These are phyloP conservation scores for Pterois miles DNA, from an alignment of 2,797 vertebrate genomes.

Conservation along the genomic window DNA sequence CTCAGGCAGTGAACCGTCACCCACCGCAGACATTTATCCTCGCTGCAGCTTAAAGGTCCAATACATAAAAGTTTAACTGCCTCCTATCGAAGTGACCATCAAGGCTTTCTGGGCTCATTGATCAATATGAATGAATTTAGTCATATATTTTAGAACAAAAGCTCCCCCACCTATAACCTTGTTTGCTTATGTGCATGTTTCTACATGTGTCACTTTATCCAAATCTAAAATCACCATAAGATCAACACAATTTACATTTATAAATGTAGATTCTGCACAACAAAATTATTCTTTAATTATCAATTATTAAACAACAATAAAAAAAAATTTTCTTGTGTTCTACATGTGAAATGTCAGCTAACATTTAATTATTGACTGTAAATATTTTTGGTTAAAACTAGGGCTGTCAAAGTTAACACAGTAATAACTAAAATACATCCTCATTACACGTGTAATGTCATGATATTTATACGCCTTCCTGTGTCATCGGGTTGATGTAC, in stretches of 20 bases:
- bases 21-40: constrained; percentile 33
- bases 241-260: background rate
- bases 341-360: background rate
- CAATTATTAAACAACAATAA: background rate
- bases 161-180: background rate
- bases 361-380: background rate
- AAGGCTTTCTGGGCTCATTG: background rate
- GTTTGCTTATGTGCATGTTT: background rate
- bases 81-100: background rate
- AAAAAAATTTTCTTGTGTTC: background rate
- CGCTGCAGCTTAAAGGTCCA: constrained; percentile 20
- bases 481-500: too few relatives aligned
- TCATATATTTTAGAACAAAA: background rate
- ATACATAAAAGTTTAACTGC: constrained; percentile 3
- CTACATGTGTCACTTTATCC: background rate
- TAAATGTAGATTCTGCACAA: background rate
- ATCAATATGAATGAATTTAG: background rate
- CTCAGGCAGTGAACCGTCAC: constrained; percentile 34
- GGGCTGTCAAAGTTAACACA: too few relatives aligned
- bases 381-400: background rate
- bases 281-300: background rate
- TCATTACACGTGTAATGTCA: too few relatives aligned
- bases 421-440: too few relatives aligned
- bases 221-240: background rate
- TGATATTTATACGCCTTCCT: too few relatives aligned